These are phyloP conservation scores for Phania funesta DNA, from an alignment of 2,888 invertebrate species.

Conservation along the genomic window DNA sequence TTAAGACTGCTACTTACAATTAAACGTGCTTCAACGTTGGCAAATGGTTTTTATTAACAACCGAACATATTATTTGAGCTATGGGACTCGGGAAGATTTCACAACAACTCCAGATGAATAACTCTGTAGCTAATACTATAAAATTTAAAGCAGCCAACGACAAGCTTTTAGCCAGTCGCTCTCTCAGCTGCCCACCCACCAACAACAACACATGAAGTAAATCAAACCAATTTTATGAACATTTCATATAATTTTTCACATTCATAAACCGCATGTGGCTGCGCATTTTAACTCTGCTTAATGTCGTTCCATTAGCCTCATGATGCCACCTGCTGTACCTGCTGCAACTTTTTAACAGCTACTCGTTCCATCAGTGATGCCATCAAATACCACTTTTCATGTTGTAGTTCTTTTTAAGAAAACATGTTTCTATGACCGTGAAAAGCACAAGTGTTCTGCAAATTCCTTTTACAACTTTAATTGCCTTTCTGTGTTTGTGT, in stretches of 20 bases:
- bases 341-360: background rate
- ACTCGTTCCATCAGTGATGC: background rate
- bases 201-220: background rate
- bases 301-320: background rate
- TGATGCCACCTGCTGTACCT: constrained; percentile 4
- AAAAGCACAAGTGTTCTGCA: constrained; percentile 19
- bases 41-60: constrained; percentile 49
- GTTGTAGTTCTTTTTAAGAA: constrained; percentile 45
- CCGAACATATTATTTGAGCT: constrained; percentile 27
- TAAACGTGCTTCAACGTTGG: constrained; percentile 7
- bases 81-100: constrained; percentile 6
- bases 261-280: background rate
- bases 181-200: background rate
- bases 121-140: background rate
- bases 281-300: background rate
- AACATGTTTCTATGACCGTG: constrained; percentile 13
- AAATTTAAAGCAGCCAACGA: background rate
- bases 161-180: background rate
- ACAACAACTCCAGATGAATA: background rate
- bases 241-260: background rate
- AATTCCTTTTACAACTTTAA: constrained; percentile 16
- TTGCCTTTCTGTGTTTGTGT: constrained; percentile 6
- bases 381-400: constrained; percentile 27
- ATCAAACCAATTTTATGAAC: background rate
- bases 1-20: background rate